Evolutionary conservation across 2,113 vertebrate species (phyloP).

Genomic region (Ahaetulla prasina): DNA sequence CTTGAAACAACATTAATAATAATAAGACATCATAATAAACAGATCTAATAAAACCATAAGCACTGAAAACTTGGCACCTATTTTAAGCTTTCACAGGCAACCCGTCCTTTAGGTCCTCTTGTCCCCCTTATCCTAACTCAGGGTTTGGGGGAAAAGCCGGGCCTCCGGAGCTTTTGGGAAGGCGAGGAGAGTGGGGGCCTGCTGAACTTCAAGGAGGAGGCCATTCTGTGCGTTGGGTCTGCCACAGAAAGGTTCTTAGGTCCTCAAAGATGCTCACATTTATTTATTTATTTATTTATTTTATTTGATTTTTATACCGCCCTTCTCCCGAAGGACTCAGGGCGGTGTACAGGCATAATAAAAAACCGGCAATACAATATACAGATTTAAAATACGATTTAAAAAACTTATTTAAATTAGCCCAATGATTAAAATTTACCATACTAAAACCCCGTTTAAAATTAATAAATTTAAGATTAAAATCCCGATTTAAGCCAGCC

Average conservation of each 20-base stretch:
- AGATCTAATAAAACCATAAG: neutral
- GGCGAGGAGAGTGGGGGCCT: neutral
- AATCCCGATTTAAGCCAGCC: no score
- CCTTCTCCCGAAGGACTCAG: no score
- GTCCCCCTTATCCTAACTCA: neutral
- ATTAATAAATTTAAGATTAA: no score
- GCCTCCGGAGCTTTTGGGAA: neutral
- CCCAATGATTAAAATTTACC: no score
- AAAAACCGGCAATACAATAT: no score
- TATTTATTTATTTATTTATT: no score
- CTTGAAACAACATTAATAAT: neutral
- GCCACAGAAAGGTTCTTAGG: neutral
- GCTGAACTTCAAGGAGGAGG: neutral
- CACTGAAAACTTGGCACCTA: neutral
- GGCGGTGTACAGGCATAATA: no score
- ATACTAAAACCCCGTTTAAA: no score
- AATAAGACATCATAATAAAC: neutral
- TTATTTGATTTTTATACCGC: no score
- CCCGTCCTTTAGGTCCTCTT: neutral
- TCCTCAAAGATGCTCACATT: neutral
- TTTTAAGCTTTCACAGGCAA: neutral
- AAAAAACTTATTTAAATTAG: no score
- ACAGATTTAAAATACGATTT: no score
- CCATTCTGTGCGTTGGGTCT: accelerated
- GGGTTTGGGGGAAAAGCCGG: neutral